Evolutionary conservation across 2,888 invertebrate species (phyloP).

Genomic region (Epistrophe grossulariae): DNA sequence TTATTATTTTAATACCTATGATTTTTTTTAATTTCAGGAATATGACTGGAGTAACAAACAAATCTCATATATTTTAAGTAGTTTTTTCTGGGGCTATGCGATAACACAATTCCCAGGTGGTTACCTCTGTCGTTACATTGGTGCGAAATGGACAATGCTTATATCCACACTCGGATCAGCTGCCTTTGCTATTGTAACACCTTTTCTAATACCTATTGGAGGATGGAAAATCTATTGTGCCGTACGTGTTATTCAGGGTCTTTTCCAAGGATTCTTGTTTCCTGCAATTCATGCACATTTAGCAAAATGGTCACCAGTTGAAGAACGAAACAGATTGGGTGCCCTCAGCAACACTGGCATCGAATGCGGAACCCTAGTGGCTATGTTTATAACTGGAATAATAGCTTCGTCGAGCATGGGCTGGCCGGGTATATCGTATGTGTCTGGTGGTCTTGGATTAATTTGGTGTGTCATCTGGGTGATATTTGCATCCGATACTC

Average conservation of each 20-base stretch:
- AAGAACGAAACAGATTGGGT: conserved; percentile 87
- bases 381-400: conserved; percentile 87
- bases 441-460: conserved; percentile 85
- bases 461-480: conserved; percentile 86
- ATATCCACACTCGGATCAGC: conserved; percentile 87
- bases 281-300: conserved; percentile 88
- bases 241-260: conserved; percentile 87
- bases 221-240: conserved; percentile 87
- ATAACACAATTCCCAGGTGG: conserved; percentile 87
- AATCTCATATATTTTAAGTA: conserved; percentile 87
- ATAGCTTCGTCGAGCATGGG: conserved; percentile 86
- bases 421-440: conserved; percentile 89
- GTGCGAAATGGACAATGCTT: conserved; percentile 87
- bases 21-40: conserved; percentile 78
- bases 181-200: conserved; percentile 87
- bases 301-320: conserved; percentile 88
- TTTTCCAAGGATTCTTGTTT: conserved; percentile 88
- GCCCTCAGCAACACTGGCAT: conserved; percentile 86
- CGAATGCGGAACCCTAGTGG: conserved; percentile 88
- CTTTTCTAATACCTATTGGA: conserved; percentile 87
- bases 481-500: conserved; percentile 86
- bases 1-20: too few species aligned
- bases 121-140: conserved; percentile 88
- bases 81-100: conserved; percentile 92
- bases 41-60: conserved; percentile 85